Evolutionary conservation across 2,113 vertebrate species (phyloP).

Genomic region (Plestiodon gilberti): DNA sequence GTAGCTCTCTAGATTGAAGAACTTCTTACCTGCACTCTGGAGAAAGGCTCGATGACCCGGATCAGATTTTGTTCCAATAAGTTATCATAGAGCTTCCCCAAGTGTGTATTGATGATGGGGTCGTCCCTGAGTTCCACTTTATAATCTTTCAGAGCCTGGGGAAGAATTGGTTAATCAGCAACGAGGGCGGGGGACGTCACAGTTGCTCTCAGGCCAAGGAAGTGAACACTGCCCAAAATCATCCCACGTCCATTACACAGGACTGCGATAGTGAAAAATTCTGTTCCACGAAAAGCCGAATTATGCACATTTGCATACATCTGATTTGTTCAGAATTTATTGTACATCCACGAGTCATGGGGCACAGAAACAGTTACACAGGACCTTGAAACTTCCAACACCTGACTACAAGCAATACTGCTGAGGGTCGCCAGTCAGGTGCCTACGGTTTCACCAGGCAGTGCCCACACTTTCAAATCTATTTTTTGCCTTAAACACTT

Average conservation of each 20-base stretch:
- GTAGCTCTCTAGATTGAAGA: accelerated
- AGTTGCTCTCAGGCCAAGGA: neutral
- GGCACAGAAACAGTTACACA: neutral
- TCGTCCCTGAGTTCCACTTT: slow-evolving; percentile 95
- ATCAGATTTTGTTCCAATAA: slow-evolving; percentile 99
- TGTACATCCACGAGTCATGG: too few relatives aligned
- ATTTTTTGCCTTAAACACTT: neutral
- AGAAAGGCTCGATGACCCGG: slow-evolving; percentile 97
- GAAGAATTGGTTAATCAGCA: slow-evolving; percentile 27
- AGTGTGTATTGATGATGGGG: slow-evolving; percentile 96
- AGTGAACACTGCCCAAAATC: neutral
- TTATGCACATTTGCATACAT: neutral
- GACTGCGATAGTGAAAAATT: neutral
- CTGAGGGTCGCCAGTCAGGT: neutral
- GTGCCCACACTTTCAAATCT: neutral
- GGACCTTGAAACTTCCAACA: neutral
- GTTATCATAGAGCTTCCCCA: slow-evolving; percentile 96
- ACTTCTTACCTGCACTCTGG: slow-evolving; percentile 92
- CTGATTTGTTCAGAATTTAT: neutral
- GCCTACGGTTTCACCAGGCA: neutral
- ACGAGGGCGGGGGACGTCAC: too few relatives aligned
- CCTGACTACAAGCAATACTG: neutral
- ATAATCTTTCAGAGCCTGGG: slow-evolving; percentile 95
- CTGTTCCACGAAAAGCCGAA: neutral
- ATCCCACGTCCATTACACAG: neutral